Evolutionary conservation across 2,113 vertebrate species (phyloP), one percentile per base, ranked within the genome.

Genomic region (Martes martes): DNA sequence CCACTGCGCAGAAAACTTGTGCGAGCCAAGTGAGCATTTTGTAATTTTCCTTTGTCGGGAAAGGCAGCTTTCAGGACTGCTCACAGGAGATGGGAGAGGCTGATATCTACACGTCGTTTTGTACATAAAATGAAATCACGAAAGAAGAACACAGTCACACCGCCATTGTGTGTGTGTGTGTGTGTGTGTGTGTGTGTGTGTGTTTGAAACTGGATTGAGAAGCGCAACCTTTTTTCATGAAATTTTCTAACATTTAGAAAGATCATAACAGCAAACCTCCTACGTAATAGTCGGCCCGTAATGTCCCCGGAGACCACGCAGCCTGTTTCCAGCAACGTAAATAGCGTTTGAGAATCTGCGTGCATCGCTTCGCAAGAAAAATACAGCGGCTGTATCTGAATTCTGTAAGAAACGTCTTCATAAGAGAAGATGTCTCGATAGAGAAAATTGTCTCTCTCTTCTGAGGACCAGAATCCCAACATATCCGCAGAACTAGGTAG

Each of bases 111-210:
- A 11, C 59, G 0, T 31, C 0, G 1, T 8, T 11, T 23, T 21
- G 13, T 6, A 0, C 0, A 0, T 9, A 31, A 65, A 39, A 4
- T 63, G 18, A 2, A 74, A 7, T 6, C 2, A 0, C 1, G 36
- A 50, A n/a, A 42, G 36, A 26, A 39, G 1, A 59, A 14, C 1
- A 10, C 1, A 19, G 1, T 19, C 15, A 1, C 1, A 28, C 42
- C 0, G 14, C 16, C 8, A 21, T 6, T 21, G 33, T 36, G 52
- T 36, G n/a, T 15, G 47, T 21, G 65, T 45, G 52, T 42, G 33
- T 19, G 33, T 42, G 39, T 39, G 52, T 42, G 26, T 16, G 28
- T 15, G 19, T 1, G 15, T 11, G 36, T 45, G 61, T 21, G 65
- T 52, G 50, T 13, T 86, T 69, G 83, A 90, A 96, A 47, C 39